Conservation (phyloP, 2,113 vertebrate species). For the Suncus etruscus region DNA sequence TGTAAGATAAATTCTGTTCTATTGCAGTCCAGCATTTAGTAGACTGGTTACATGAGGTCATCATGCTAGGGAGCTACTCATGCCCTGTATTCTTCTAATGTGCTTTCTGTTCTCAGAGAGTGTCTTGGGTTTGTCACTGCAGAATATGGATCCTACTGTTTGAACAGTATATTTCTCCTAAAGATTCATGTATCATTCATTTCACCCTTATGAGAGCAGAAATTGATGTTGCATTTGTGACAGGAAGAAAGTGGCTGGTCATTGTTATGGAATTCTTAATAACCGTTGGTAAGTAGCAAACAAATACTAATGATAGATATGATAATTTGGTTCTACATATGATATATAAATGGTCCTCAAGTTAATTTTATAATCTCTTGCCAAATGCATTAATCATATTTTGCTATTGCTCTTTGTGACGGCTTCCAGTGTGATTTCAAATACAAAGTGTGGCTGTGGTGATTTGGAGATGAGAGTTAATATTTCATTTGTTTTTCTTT, state of each 20-base stretch:
- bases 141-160: background rate
- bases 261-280: slow-evolving; percentile 81
- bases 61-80: fast-evolving
- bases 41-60: background rate
- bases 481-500: slow-evolving; percentile 69
- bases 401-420: slow-evolving; percentile 67
- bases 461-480: slow-evolving; percentile 71
- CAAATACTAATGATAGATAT: slow-evolving; percentile 75
- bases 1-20: slow-evolving; percentile 15
- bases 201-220: slow-evolving; percentile 57
- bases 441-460: slow-evolving; percentile 51
- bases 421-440: slow-evolving; percentile 66
- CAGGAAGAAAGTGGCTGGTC: slow-evolving; percentile 66
- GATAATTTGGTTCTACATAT: slow-evolving; percentile 59
- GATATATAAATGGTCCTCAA: slow-evolving; percentile 71
- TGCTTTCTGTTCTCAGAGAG: background rate
- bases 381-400: slow-evolving; percentile 79
- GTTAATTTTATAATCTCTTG: slow-evolving; percentile 77
- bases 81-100: background rate
- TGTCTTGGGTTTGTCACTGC: background rate
- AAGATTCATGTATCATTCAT: slow-evolving; percentile 55
- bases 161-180: slow-evolving; percentile 44
- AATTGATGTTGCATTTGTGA: slow-evolving; percentile 69
- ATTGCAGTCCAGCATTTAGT: background rate
- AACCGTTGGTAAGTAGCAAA: slow-evolving; percentile 79